phyloP scores from a whole-genome alignment of 2,888 invertebrate genomes.

The Nomada hirtipes region DNA sequence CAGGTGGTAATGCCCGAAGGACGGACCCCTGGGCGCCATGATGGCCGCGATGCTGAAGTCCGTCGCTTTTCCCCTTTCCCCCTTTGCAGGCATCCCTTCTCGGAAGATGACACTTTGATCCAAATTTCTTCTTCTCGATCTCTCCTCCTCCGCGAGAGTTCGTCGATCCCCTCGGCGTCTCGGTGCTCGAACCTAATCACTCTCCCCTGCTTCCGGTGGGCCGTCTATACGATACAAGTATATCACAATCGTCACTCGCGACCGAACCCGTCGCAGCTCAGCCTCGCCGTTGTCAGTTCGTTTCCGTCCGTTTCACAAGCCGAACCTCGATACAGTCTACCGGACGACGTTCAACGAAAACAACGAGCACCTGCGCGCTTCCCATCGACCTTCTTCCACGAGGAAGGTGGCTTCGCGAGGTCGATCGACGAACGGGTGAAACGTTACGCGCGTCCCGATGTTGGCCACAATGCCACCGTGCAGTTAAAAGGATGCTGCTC shows the following conservation, averaged over 20 bases:
- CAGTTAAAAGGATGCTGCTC: slow-evolving; percentile 2
- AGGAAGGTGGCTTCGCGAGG: neutral
- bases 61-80: slow-evolving; percentile 86
- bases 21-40: slow-evolving; percentile 86
- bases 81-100: slow-evolving; percentile 85
- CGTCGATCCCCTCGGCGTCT: neutral
- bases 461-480: neutral
- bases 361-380: slow-evolving; percentile 18
- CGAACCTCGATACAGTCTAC: slow-evolving; percentile 21
- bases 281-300: neutral
- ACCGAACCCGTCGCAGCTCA: slow-evolving; percentile 11
- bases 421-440: neutral
- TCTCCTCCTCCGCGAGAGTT: neutral
- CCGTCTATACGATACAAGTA: neutral
- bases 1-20: slow-evolving; percentile 84
- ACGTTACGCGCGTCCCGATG: neutral
- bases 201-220: neutral
- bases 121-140: slow-evolving; percentile 16
- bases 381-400: slow-evolving; percentile 20
- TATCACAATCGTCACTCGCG: slow-evolving; percentile 58
- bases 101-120: slow-evolving; percentile 73
- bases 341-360: slow-evolving; percentile 4
- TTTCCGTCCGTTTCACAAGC: neutral
- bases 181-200: neutral
- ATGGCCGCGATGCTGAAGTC: slow-evolving; percentile 90